Percentiles rank a stretch among this genome's conserved stretches.
These are phyloP conservation scores for Cichladusa arquata DNA, from an alignment of 2,113 vertebrate genomes.

Conservation along the genomic window DNA sequence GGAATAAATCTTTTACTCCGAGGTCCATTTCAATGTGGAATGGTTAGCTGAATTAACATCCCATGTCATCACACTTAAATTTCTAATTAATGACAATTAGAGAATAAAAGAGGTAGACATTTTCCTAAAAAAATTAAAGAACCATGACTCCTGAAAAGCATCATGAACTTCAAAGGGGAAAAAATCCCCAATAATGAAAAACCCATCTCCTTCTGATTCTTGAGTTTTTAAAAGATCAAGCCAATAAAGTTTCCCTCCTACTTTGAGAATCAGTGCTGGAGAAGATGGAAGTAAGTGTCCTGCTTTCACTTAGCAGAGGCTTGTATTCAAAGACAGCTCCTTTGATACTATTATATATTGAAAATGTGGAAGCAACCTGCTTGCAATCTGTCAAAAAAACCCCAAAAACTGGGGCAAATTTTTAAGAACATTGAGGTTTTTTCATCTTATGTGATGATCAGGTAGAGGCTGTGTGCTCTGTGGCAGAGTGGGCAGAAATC, in stretches of 20 bases:
- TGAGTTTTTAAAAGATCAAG: neutral
- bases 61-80: neutral
- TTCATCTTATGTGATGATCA: neutral
- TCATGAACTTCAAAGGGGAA: neutral
- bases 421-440: neutral
- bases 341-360: neutral
- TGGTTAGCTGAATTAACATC: neutral
- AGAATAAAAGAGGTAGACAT: neutral
- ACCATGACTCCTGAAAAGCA: neutral
- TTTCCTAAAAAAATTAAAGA: neutral
- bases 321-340: neutral
- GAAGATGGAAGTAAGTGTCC: neutral
- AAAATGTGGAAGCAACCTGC: neutral
- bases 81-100: neutral
- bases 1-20: neutral
- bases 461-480: neutral
- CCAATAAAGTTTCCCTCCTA: neutral
- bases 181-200: neutral
- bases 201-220: fast-evolving
- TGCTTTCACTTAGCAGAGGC: neutral
- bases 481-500: neutral
- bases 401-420: neutral
- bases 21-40: neutral
- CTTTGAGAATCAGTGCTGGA: neutral
- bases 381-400: neutral